Base-by-base conservation (phyloP, 2,113 vertebrate species). In the Nanger granti region DNA sequence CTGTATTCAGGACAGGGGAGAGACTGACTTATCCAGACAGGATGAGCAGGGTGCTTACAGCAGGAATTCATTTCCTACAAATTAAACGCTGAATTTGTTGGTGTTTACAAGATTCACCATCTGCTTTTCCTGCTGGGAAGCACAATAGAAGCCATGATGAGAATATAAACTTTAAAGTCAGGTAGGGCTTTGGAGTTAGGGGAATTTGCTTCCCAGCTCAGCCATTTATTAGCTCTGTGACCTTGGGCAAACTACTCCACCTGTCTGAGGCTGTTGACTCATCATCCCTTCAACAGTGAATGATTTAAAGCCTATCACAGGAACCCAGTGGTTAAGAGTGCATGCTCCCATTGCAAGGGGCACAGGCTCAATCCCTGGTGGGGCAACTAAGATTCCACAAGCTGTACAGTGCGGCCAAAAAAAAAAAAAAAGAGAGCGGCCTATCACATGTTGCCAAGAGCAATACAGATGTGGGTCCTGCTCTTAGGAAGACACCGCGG, bases 11-110 rank as follows among this genome's bases (percentile, higher is more conserved):
- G 52, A 79, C 47, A 62, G 83, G 88, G 44, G 66, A 93, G 64
- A 95, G 3, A 31, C 49, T 86, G 37, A 17, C 49, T 96, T 97
- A 76, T 93, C 59, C 66, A 88, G 60, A 18, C 49, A 44, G 90
- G 49, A 41, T 95, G 95, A 95, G 91, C 91, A 94, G 83, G 91
- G 54, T 34, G 44, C 69, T 96, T 94, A 95, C 64, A 95, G 94
- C 28, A 95, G 86, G 95, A 93, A 92, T 96, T 73, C 93, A 60
- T 87, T 97, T 97, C 97, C 91, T 97, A 95, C 94, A 95, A 98
- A 80, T 73, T 57, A 98, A 91, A 95, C 94, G 22, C 49, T 60
- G 59, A 47, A 66, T 94, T 44, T 84, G 84, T 83, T 44, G 20
- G 83, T 89, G 92, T 96, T 97, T 87, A 93, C n/a, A 92, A 80